Evolutionary conservation across 2,888 invertebrate species (phyloP), one percentile per base, ranked within the genome.

Genomic region (Busseola fusca): DNA sequence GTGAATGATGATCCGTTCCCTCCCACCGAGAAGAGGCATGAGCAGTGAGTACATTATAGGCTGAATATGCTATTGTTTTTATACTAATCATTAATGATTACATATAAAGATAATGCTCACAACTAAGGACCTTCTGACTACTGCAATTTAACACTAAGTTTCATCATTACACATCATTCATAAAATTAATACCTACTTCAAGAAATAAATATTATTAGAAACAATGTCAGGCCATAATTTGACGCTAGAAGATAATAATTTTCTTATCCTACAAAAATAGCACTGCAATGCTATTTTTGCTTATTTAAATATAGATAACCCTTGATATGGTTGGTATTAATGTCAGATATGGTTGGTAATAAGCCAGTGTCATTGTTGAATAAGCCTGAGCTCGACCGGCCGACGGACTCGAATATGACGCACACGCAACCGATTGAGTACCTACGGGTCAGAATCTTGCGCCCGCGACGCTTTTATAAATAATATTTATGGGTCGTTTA

Each of bases 281-380:
- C 88, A 80, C 81, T 78, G 80, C 81, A 87, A 50, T 87, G 85
- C 85, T 83, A 84, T 84, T 87, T 86, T 81, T 87, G 82, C 70
- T 81, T 83, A 80, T 83, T 84, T 85, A 85, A 87, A 87, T 75
- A 79, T 69, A 71, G 92, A 92, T 92, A 92, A 92, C 92, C 92
- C 87, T 77, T 87, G 84, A 79, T 83, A 81, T 72, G 60, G 54
- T 74, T 69, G 60, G 79, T 80, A 83, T 84, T 82, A 81, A 86
- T 84, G 78, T 82, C 77, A 87, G 84, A 79, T 83, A 81, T 72
- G 60, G 54, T 2, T 34, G 34, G 34, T 34, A 34, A 34, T 34
- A 34, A 34, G 34, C 34, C 34, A 0, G 5, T 85, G 78, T 82
- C 76, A 87, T 82, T 84, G 81, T 85, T 78, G 76, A 76, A 75